Evolutionary conservation across 2,113 vertebrate species (phyloP).

Genomic region (Limnothrissa miodon): DNA sequence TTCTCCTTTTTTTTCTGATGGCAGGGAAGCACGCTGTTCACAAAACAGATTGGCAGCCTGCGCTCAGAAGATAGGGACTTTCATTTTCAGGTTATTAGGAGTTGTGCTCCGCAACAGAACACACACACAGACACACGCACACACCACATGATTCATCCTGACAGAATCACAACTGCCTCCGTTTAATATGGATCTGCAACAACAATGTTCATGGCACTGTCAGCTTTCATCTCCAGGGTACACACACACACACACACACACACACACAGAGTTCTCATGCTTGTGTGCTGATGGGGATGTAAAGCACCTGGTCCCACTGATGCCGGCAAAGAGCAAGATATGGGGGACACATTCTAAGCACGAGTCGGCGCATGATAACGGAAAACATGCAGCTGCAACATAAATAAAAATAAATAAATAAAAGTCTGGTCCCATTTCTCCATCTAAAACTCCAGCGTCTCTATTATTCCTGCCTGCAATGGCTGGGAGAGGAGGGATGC

Average conservation of each 20-base stretch:
- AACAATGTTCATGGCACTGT: background rate
- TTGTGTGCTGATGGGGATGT: background rate
- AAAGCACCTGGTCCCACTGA: background rate
- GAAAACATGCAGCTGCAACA: background rate
- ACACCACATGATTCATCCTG: background rate
- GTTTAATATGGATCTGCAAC: slow-evolving; percentile 11
- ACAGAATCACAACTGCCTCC: slow-evolving; percentile 2
- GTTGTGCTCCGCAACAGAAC: background rate
- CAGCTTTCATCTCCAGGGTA: background rate
- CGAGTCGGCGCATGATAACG: background rate
- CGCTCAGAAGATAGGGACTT: slow-evolving; percentile 15
- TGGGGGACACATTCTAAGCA: background rate
- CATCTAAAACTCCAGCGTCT: background rate
- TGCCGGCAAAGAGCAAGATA: background rate
- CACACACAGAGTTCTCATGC: background rate
- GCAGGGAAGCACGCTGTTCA: background rate
- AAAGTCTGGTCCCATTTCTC: background rate
- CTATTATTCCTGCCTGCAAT: background rate
- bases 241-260: background rate
- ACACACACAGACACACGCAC: slow-evolving; percentile 12
- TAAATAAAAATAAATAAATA: too few species aligned
- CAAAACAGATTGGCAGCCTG: slow-evolving; percentile 18
- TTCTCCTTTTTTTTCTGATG: background rate
- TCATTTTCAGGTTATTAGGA: slow-evolving; percentile 19
- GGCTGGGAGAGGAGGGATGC: background rate